These are phyloP conservation scores for Leptogaster cylindrica DNA, from an alignment of 2,888 invertebrate genomes.

Conservation along the genomic window DNA sequence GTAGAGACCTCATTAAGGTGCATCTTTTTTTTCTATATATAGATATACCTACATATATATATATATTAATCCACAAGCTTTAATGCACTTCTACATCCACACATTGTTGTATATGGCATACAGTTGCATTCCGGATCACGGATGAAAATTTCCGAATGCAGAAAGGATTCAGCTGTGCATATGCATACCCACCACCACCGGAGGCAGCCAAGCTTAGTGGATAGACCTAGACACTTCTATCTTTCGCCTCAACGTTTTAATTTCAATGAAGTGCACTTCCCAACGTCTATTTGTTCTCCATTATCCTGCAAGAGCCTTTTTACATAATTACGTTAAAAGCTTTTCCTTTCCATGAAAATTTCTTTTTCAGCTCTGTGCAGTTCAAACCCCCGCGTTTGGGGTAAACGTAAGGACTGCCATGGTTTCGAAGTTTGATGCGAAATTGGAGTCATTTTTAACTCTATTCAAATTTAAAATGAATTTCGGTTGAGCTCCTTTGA, in stretches of 20 bases:
- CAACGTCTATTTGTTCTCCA: conserved; percentile 37
- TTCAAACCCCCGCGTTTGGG: neutral
- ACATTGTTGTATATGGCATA: too few species aligned
- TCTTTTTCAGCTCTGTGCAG: neutral
- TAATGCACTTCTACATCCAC: too few species aligned
- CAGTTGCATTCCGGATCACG: conserved; percentile 3
- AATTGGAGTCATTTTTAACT: neutral
- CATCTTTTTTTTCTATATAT: conserved; percentile 15
- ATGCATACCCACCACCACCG: neutral
- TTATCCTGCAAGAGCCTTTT: conserved; percentile 29
- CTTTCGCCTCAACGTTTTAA: conserved; percentile 40
- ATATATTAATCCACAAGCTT: too few species aligned
- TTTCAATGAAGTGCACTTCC: conserved; percentile 40
- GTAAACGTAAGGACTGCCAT: neutral
- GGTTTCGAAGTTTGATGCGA: neutral
- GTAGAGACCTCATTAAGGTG: conserved; percentile 36
- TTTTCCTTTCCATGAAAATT: conserved; percentile 15
- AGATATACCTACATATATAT: too few species aligned
- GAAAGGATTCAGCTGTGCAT: too few species aligned
- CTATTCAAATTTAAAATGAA: neutral
- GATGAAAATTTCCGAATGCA: conserved; percentile 6
- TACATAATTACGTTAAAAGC: conserved; percentile 42
- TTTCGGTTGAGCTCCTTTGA: too few species aligned
- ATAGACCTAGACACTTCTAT: conserved; percentile 30
- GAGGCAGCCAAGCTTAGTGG: conserved; percentile 11